Conservation (phyloP, 2,113 vertebrate species). For the Eptesicus fuscus region DNA sequence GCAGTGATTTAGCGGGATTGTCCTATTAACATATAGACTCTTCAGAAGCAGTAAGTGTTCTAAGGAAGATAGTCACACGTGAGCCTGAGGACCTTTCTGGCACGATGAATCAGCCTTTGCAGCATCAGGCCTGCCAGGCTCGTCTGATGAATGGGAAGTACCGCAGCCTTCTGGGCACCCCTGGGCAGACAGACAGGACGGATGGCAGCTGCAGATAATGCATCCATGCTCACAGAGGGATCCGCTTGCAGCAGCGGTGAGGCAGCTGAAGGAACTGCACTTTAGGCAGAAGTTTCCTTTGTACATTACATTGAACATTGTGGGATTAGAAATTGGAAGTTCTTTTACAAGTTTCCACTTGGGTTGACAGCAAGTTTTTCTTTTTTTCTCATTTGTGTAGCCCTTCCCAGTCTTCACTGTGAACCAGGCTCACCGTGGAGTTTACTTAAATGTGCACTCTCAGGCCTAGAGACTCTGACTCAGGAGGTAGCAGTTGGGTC, state of each 20-base stretch:
- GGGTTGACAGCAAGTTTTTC: background rate
- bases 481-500: background rate
- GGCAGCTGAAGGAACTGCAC: background rate
- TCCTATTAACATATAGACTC: background rate
- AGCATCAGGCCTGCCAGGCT: background rate
- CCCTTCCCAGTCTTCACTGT: background rate
- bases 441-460: background rate
- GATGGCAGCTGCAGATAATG: background rate
- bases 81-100: background rate
- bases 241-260: background rate
- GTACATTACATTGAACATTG: background rate
- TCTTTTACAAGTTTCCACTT: background rate
- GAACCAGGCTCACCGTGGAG: background rate
- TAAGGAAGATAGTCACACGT: background rate
- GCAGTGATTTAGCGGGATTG: background rate
- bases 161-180: background rate
- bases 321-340: background rate
- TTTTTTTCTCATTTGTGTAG: background rate
- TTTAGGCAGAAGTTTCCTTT: conserved; percentile 12
- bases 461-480: background rate
- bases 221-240: background rate
- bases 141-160: background rate
- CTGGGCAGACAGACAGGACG: background rate
- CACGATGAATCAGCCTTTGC: background rate
- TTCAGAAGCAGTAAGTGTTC: background rate